Conservation (phyloP, 2,888 invertebrate species). For the Scaptomyza polygonia region DNA sequence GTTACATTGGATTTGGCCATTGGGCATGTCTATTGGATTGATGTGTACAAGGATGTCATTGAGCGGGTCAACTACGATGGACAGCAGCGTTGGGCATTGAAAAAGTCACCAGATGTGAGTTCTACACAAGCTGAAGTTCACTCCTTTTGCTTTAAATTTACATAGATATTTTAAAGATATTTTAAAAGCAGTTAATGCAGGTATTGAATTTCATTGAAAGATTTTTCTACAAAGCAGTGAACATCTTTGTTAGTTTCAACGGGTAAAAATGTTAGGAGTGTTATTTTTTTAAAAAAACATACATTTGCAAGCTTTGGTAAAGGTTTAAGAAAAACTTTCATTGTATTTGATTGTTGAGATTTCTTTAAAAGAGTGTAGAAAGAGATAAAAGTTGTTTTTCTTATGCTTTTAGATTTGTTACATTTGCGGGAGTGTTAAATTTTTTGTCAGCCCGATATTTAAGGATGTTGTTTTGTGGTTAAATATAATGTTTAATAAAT, state of each 20-base stretch:
- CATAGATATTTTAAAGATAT: not conserved
- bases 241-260: too few relatives aligned
- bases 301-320: too few relatives aligned
- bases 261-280: too few relatives aligned
- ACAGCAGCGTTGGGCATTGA: conserved; percentile 85
- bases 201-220: too few relatives aligned
- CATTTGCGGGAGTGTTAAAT: not conserved
- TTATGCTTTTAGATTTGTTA: not conserved
- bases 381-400: too few relatives aligned
- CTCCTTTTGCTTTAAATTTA: not conserved
- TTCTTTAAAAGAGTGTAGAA: not conserved
- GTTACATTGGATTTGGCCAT: conserved; percentile 90
- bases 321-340: too few relatives aligned
- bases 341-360: too few relatives aligned
- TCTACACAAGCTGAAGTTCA: not conserved
- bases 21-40: conserved; percentile 91
- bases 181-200: not conserved
- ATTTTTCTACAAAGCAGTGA: too few relatives aligned
- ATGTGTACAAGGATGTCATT: conserved; percentile 91
- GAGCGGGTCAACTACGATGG: conserved; percentile 92
- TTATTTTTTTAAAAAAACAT: too few relatives aligned
- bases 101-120: conserved; percentile 82
- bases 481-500: not conserved
- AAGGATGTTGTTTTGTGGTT: not conserved
- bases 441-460: not conserved